Evolutionary conservation across 1,140 invertebrate species (phyloP).

Genomic region (Bombus haemorrhoidalis): DNA sequence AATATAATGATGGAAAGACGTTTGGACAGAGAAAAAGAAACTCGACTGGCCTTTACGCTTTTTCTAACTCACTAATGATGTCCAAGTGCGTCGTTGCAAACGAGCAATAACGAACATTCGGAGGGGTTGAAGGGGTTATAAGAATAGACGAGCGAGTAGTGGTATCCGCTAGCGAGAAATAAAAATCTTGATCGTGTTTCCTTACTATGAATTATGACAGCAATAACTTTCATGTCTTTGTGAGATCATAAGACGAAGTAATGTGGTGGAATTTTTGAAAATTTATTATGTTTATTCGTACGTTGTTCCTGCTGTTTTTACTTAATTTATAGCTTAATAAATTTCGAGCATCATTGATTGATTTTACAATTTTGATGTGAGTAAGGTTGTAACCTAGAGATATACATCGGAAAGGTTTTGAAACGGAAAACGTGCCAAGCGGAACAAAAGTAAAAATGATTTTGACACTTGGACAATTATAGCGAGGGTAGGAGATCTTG

Average conservation of each 20-base stretch:
- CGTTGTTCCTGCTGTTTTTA: not conserved
- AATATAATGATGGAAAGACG: not conserved
- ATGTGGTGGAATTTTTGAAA: too few species aligned
- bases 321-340: not conserved
- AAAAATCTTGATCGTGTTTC: not conserved
- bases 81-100: not conserved
- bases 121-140: not conserved
- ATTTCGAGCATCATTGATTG: not conserved
- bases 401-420: not conserved
- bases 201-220: not conserved
- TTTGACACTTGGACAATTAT: conserved; percentile 20
- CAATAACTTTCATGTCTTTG: not conserved
- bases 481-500: not conserved
- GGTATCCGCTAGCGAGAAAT: not conserved
- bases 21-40: not conserved
- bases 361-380: not conserved
- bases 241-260: not conserved
- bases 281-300: not conserved
- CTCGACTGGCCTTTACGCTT: not conserved
- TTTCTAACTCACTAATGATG: not conserved
- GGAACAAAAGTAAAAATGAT: conserved; percentile 6
- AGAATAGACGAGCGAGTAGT: too few species aligned
- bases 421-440: conserved; percentile 2
- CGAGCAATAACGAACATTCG: not conserved
- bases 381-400: not conserved